Base-by-base conservation (phyloP, 2,797 vertebrate species). In the Sparidentex hasta region DNA sequence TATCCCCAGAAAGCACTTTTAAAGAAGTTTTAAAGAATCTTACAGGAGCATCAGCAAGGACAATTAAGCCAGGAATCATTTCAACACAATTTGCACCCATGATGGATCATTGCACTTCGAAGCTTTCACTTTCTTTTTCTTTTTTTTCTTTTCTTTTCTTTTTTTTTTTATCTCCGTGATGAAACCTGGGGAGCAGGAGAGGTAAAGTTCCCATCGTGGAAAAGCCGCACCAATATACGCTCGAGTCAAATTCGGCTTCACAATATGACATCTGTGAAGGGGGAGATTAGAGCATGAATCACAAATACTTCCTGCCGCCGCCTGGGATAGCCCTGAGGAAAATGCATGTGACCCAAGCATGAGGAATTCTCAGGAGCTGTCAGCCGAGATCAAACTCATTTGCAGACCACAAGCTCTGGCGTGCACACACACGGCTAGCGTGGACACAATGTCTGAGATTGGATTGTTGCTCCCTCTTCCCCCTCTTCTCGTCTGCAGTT, bases 361-460 rank as follows among this genome's bases (percentile, higher is more conserved):
- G 87, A 89, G 84, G 87, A 88, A 92, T 86, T 90, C 90, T 92
- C 89, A 75, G 71, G 80, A 91, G 90, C 93, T 95, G 94, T 94
- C 93, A 93, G 90, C 86, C 21, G 51, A 80, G 86, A 94, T 95
- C 88, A 93, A 92, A 92, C 88, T 95, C 88, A 94, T 93, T 91
- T 90, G 90, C 85, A 71, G 78, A 90, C 88, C 90, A 90, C 90
- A 90, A 90, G 92, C 90, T 83, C 76, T 9, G 48, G 71, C 54
- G 21, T 86, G 87, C 84, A 88, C 89, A 91, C 87, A 80, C 62
- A 17, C 59, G 33, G 20, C 78, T 47, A 76, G 87, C 81, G 62
- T 78, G 74, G 80, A 77, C 83, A 82, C 78, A 21, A 14, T 58
- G 51, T 68, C 58, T 58, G 67, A 74, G 76, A 90, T 80, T 87